Evolutionary conservation across 2,797 vertebrate species (phyloP), one percentile per base, ranked within the genome.

Genomic region (Orientallactaga sibirica): DNA sequence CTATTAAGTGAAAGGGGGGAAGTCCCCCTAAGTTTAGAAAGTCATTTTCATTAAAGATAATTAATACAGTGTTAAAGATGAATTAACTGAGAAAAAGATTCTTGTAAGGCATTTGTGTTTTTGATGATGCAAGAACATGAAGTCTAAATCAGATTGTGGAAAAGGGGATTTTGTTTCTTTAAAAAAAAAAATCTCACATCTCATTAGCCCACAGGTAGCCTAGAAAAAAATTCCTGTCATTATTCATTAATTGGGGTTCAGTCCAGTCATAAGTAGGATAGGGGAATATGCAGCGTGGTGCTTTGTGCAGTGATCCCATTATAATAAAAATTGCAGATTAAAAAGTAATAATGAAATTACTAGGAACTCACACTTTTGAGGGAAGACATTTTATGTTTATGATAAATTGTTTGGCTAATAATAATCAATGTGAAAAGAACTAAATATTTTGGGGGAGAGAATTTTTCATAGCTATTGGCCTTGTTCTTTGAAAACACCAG

Each of bases 181-280:
- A 78, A 76, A 76, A 19, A 64, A 92, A 92, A 82, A 67, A 88
- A 90, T 96, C 94, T 94, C 71, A 81, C 91, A 94, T 97, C 82
- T 90, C 90, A 94, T 86, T 98, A 97, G 84, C 86, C 86, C 91
- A 88, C 94, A 88, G 96, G 18, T 86, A 91, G 75, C 76, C 78
- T 82, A 90, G 76, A 76, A 87, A 89, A 89, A 85, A 87, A 78
- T 96, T 96, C 61, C 81, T 97, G 61, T 68, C 90, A 96, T 97
- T 97, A 97, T 73, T 93, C 95, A 93, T 97, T 98, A 97, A 97
- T 84, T 94, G 96, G 4, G 2, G 14, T 94, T 98, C 96, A 92
- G 92, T 71, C 41, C 73, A 80, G 80, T 94, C 58, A 86, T 67
- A 86, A 80, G 86, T 77, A 80, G 79, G 86, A 84, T 92, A 37